Evolutionary conservation across 1,140 invertebrate species (phyloP), one percentile per base, ranked within the genome.

Genomic region (Cyclargus thomasi): DNA sequence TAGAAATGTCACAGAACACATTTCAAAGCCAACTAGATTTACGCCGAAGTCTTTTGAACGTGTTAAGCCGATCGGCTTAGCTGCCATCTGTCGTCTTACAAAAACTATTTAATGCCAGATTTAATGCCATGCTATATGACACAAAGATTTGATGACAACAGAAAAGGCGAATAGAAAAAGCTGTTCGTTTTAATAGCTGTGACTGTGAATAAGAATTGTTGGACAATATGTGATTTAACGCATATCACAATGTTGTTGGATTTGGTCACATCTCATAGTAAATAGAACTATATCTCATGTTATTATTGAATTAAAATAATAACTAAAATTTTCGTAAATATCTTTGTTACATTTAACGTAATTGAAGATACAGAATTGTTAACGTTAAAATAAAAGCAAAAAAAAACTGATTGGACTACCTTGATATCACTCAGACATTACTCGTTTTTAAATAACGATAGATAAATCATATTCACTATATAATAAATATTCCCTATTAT

Each of bases 81-180:
- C 39, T 4, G 39, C 39, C 39, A 47, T 47, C 39, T 47, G 39
- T 47, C 39, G 39, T 47, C 39, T 47, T 47, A 47, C 39, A 47
- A 47, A 47, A 16, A 16, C 39, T 47, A 29, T 29, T 29, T 29
- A 8, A 29, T 29, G 29, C 29, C 39, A 47, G 14, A 47, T 47
- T 47, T 47, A 47, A 47, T 47, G 10, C 39, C 39, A 8, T 11
- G 0, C 14, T 47, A 1, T 47, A 47, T 14, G 10, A 11, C 39
- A 47, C 39, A 47, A 47, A 47, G 39, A 47, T 47, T 47, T 47
- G 39, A 47, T 47, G 39, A 47, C 39, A 47, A 14, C 14, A 14
- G 39, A 47, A 47, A 47, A 47, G 39, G 39, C 39, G 39, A 47
- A 47, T 47, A 47, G 39, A 47, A 47, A 47, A 47, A 47, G 39